Evolutionary conservation across 2,113 vertebrate species (phyloP).

Genomic region (Chloebia gouldiae): DNA sequence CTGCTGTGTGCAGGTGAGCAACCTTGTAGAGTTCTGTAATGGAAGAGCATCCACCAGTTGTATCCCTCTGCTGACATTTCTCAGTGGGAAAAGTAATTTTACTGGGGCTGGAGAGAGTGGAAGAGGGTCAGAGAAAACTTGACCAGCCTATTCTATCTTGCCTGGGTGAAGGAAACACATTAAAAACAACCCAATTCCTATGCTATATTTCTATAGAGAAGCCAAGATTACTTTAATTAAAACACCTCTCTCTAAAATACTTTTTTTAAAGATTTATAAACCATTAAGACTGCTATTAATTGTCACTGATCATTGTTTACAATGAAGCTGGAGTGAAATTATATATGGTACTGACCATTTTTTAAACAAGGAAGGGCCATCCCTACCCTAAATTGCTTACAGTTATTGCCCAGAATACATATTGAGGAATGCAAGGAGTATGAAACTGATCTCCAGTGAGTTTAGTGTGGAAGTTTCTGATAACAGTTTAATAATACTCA

Average conservation of each 20-base stretch:
- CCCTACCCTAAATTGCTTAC: background rate
- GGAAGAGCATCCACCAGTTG: background rate
- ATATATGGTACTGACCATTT: background rate
- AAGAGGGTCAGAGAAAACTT: background rate
- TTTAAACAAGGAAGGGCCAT: background rate
- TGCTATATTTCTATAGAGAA: background rate
- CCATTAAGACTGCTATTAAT: background rate
- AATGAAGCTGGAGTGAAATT: background rate
- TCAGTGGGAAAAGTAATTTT: background rate
- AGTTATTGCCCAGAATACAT: background rate
- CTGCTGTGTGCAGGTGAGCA: background rate
- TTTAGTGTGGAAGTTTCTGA: slow-evolving; percentile 2
- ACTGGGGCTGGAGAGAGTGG: background rate
- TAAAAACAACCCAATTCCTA: background rate
- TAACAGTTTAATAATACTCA: slow-evolving; percentile 12
- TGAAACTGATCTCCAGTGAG: slow-evolving; percentile 2
- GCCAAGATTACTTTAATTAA: background rate
- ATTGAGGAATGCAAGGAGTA: background rate
- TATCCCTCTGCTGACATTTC: background rate
- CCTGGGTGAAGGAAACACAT: background rate
- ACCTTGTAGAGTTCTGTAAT: background rate
- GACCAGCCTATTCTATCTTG: background rate
- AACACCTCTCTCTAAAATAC: background rate
- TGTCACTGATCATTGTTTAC: background rate
- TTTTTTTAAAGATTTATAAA: background rate